Evolutionary conservation across 2,888 invertebrate species (phyloP), one percentile per base, ranked within the genome.

Genomic region (Brenthis hecate): DNA sequence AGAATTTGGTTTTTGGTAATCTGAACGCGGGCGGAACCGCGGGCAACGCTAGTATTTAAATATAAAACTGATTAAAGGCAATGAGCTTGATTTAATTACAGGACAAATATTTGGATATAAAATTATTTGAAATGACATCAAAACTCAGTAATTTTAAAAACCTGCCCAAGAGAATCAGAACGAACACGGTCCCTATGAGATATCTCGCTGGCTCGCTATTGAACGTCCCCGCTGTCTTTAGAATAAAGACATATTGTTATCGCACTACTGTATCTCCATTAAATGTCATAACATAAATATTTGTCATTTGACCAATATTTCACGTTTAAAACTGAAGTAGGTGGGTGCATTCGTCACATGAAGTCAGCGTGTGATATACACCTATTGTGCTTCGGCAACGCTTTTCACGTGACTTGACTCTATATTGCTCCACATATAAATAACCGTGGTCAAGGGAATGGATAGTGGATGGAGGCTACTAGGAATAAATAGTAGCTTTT

Each of bases 311-410:
- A 48, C 23, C 58, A 60, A 60, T 60, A 60, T 60, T 48, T 60
- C 48, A 60, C n/a, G 48, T 60, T 60, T 60, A 60, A 48, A 48
- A 60, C 48, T 60, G 58, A 60, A 60, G 58, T 60, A 47, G 11
- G 58, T n/a, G n/a, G n/a, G 48, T 60, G 58, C 58, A 60, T 60
- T 60, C 58, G 58, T 60, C 58, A 60, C 28, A 14, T 60, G 58
- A 60, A 28, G 58, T 60, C 58, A 60, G 4, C 11, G n/a, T 60
- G 16, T 32, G n/a, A n/a, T 11, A 43, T 43, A 43, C 11, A 43
- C 11, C 11, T 43, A 60, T n/a, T 28, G n/a, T 14, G 23, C 4
- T 48, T 48, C 47, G 23, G 53, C 19, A 23, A 48, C 48, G 48
- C 28, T 60, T 50, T 60, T 48, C 48, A 60, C 48, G 58, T 48